Percentiles rank a stretch among this genome's conserved stretches.
Evolutionary conservation across 53 echinoderm and acorn worm species (phyloP).

Genomic region (Zoroaster sp.): DNA sequence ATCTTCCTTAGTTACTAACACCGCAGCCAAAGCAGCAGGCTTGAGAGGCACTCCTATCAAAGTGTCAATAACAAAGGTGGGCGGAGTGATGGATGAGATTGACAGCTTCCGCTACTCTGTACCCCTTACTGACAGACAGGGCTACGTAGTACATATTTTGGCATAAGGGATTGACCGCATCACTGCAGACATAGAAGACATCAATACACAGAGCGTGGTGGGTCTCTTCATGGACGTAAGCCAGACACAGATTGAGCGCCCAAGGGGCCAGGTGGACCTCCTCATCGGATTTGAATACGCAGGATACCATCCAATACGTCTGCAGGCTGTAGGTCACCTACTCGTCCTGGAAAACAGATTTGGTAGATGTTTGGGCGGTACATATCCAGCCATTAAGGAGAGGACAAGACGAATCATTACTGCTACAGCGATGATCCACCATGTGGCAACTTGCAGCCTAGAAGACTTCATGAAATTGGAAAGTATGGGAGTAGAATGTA

Average conservation of each 20-base stretch:
- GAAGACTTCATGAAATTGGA: conserved; percentile 56
- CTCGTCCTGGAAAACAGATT: conserved; percentile 43
- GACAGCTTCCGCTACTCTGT: conserved; percentile 43
- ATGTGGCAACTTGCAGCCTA: conserved; percentile 35
- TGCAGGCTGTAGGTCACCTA: conserved; percentile 24
- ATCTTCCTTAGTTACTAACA: conserved; percentile 49
- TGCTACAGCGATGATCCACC: conserved; percentile 10
- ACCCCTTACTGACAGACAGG: conserved; percentile 34
- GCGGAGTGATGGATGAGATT: conserved; percentile 36
- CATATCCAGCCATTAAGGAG: conserved; percentile 27
- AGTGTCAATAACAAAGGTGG: conserved; percentile 44
- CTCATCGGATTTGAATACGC: conserved; percentile 58
- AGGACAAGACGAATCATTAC: conserved; percentile 1
- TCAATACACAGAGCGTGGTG: background rate
- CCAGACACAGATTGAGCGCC: background rate
- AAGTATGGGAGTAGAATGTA: conserved; percentile 58
- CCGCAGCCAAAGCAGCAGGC: conserved; percentile 16
- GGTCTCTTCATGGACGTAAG: background rate
- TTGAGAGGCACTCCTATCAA: conserved; percentile 43
- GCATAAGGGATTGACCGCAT: conserved; percentile 56
- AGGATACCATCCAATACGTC: conserved; percentile 38
- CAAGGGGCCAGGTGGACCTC: conserved; percentile 56
- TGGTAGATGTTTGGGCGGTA: conserved; percentile 47
- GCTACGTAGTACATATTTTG: background rate
- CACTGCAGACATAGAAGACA: conserved; percentile 45